These are phyloP conservation scores for Phymatocera aterrima DNA, from an alignment of 2,888 invertebrate genomes.

Conservation along the genomic window DNA sequence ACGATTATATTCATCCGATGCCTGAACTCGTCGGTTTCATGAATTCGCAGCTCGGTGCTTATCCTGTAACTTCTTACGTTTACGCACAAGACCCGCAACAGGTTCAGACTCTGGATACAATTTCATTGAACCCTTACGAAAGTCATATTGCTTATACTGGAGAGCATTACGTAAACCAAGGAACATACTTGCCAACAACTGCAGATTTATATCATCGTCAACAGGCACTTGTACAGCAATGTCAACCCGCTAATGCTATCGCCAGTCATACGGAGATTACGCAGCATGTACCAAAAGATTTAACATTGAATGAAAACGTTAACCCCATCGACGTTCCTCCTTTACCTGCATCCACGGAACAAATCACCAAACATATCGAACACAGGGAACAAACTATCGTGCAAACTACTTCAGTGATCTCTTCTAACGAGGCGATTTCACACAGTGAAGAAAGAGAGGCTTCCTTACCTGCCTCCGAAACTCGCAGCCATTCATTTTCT, in stretches of 20 bases:
- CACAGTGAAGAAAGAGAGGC: constrained; percentile 16
- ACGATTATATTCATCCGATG: constrained; percentile 75
- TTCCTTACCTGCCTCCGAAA: constrained; percentile 48
- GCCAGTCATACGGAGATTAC: constrained; percentile 1
- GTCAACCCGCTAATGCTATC: neutral
- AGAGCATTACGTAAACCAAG: constrained; percentile 65
- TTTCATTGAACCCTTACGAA: constrained; percentile 60
- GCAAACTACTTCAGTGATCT: constrained; percentile 17
- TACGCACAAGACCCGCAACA: constrained; percentile 61
- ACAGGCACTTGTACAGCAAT: constrained; percentile 13
- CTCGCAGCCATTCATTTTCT: constrained; percentile 74
- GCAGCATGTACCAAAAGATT: constrained; percentile 26
- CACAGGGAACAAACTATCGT: constrained; percentile 11
- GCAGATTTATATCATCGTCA: constrained; percentile 52
- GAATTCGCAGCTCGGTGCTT: constrained; percentile 76
- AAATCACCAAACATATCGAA: constrained; percentile 23
- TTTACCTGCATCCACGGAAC: constrained; percentile 1
- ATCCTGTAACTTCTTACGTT: constrained; percentile 68
- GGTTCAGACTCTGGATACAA: constrained; percentile 58
- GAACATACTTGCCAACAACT: constrained; percentile 61
- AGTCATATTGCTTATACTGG: constrained; percentile 58
- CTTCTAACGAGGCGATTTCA: constrained; percentile 16
- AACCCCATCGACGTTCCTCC: neutral
- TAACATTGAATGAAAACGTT: constrained; percentile 1
- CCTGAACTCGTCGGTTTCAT: constrained; percentile 77